These are phyloP conservation scores for Drosophila nigrodunni DNA, from an alignment of 1,140 invertebrate genomes.

Conservation along the genomic window DNA sequence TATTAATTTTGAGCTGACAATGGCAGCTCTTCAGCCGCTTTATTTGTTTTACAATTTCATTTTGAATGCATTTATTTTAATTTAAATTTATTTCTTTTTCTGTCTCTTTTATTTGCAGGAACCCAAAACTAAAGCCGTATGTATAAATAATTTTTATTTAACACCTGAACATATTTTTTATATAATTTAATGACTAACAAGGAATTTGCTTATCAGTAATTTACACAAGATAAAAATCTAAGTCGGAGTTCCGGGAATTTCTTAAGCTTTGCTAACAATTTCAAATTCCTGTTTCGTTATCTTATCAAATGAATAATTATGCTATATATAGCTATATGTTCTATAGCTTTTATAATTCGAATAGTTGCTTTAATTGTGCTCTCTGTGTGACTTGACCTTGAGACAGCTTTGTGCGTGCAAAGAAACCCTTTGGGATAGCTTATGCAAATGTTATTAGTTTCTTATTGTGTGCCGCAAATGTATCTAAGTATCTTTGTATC, in stretches of 20 bases:
- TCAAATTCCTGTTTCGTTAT: neutral
- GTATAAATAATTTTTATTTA: slow-evolving; percentile 49
- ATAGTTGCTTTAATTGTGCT: neutral
- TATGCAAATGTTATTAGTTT: slow-evolving; percentile 31
- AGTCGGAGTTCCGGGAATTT: slow-evolving; percentile 10
- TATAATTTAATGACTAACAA: neutral
- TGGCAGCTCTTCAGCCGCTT: slow-evolving; percentile 10
- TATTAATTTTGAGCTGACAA: slow-evolving; percentile 7
- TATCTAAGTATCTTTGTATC: slow-evolving; percentile 46
- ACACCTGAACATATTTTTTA: slow-evolving; percentile 12
- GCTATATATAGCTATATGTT: neutral
- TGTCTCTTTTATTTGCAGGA: slow-evolving; percentile 59
- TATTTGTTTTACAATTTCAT: slow-evolving; percentile 41
- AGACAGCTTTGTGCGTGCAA: slow-evolving; percentile 5
- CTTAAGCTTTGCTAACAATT: neutral
- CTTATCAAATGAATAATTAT: slow-evolving; percentile 7
- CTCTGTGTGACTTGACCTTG: slow-evolving; percentile 30
- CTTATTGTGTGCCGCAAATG: slow-evolving; percentile 48
- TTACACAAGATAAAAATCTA: neutral
- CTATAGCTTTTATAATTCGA: neutral
- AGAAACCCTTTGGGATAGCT: slow-evolving; percentile 11
- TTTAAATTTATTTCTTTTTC: slow-evolving; percentile 46
- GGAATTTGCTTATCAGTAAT: neutral
- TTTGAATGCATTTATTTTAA: slow-evolving; percentile 31
- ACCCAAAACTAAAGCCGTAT: slow-evolving; percentile 82